Conservation (phyloP, 2,113 vertebrate genomes). For the Petromus typicus region DNA sequence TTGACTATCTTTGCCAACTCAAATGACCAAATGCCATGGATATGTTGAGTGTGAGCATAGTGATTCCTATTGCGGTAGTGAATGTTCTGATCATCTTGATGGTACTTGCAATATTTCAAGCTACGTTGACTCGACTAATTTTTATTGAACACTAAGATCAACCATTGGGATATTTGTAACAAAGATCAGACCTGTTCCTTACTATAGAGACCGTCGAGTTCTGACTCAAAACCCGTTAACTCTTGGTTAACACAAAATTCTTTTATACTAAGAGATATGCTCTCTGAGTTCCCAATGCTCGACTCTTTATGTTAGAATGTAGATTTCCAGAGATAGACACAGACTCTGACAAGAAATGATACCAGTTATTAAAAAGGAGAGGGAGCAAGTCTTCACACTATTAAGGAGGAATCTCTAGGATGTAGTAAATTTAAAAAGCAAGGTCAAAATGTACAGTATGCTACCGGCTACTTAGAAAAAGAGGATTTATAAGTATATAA, state of each 20-base stretch:
- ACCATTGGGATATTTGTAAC: neutral
- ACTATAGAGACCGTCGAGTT: neutral
- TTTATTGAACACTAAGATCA: neutral
- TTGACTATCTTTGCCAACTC: neutral
- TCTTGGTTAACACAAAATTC: neutral
- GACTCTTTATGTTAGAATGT: neutral
- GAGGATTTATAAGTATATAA: constrained; percentile 10
- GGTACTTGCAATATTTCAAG: neutral
- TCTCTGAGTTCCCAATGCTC: neutral
- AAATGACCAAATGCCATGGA: neutral
- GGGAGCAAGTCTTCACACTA: neutral
- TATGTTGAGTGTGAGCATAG: neutral
- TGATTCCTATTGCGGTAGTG: neutral
- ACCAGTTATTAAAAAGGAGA: neutral
- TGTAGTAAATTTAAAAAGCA: neutral
- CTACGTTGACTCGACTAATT: neutral
- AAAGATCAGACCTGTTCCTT: neutral
- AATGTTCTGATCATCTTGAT: neutral
- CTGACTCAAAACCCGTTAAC: neutral
- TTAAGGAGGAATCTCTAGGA: neutral
- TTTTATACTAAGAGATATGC: neutral
- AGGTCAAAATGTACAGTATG: neutral
- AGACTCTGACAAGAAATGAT: neutral
- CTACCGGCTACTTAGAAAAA: neutral
- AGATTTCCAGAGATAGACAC: neutral